Base-by-base conservation (phyloP, 1,140 invertebrate species). In the Drosophila elegans region DNA sequence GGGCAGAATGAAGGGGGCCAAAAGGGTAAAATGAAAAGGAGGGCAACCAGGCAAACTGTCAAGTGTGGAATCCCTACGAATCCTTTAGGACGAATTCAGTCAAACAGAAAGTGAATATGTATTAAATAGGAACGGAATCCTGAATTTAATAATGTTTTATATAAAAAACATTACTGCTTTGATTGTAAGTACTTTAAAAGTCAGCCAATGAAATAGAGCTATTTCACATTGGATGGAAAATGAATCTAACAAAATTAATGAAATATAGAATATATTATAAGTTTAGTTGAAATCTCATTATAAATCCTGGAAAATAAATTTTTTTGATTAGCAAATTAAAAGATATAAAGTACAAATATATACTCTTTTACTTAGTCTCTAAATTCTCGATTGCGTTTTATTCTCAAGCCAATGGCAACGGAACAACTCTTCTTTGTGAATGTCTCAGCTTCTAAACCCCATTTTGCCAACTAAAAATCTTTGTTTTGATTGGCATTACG, bases 401-500 rank as follows among this genome's bases (percentile, higher is more conserved):
- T 34, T 36, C 1, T 7, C 44, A 48, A n/a, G 7, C 44, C 12
- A 64, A 51, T 51, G 11, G 11, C 12, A 27, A 36, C n/a, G 4
- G 10, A 12, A 46, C 7, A 16, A 0, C 9, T 29, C 56, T 38
- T n/a, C 13, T 38, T 4, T 3, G 3, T n/a, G 16, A 13, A 3
- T 11, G 5, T 34, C n/a, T 13, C 55, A 39, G 38, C 34, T 44
- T 25, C n/a, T 44, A 68, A 16, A 36, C 61, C 46, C 56, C 45
- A 66, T 51, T 62, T 54, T 62, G 61, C 34, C 27, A 29, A 41
- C 21, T 12, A 36, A 7, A 34, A 46, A 56, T 72, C 68, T 56
- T 48, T 79, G 76, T 83, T 83, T 84, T 83, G 75, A 83, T 83
- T 84, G 80, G 80, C 80, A 83, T 83, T 74, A 61, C 63, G 74